These are phyloP conservation scores for Smittia aterrima DNA, from an alignment of 2,888 invertebrate species.

Conservation along the genomic window DNA sequence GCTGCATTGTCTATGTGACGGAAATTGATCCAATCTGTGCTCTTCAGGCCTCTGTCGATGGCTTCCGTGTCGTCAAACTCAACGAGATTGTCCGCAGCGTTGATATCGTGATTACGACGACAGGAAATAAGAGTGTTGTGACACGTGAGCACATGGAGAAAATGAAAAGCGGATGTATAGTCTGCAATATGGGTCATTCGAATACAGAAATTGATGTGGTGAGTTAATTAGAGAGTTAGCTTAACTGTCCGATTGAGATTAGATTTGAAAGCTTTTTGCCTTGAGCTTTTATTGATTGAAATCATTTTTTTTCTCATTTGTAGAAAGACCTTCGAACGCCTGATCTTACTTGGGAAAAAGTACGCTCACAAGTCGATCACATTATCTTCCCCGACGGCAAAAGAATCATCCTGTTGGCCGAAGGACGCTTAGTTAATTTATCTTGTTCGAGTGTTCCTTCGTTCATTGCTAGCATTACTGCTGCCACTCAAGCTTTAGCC, in stretches of 20 bases:
- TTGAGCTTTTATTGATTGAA: neutral
- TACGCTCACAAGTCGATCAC: constrained; percentile 96
- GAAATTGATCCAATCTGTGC: constrained; percentile 99
- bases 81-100: constrained; percentile 91
- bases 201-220: constrained; percentile 95
- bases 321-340: constrained; percentile 87
- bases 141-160: constrained; percentile 94
- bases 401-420: constrained; percentile 87
- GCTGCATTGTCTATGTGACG: constrained; percentile 82
- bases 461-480: constrained; percentile 96
- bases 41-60: constrained; percentile 82
- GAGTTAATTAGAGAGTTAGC: constrained; percentile 49
- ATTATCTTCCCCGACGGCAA: constrained; percentile 98
- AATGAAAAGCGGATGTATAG: constrained; percentile 92
- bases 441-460: constrained; percentile 97
- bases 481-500: constrained; percentile 94
- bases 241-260: neutral
- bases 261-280: neutral
- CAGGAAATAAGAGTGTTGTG: constrained; percentile 96
- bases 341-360: constrained; percentile 95
- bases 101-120: constrained; percentile 96
- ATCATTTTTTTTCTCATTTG: constrained; percentile 43
- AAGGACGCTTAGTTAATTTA: constrained; percentile 92
- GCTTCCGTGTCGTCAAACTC: constrained; percentile 89
- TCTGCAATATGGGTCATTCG: constrained; percentile 97